Conservation (phyloP, 2,797 vertebrate genomes). For the Chloroceryle inda region DNA sequence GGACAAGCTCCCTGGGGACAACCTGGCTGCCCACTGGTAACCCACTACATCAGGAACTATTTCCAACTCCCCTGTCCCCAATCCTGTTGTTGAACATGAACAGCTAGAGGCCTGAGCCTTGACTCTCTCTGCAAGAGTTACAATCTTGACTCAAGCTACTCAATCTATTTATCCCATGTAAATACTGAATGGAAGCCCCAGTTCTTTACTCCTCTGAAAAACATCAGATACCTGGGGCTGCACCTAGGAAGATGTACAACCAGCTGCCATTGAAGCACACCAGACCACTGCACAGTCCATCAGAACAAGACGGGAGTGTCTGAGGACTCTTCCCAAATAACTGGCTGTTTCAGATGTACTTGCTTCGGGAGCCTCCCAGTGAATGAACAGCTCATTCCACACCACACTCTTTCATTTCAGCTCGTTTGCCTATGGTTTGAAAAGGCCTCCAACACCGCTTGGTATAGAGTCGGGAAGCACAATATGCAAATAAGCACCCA, state of each 20-base stretch:
- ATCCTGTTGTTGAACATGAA: background rate
- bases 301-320: background rate
- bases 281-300: background rate
- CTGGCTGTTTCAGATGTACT: background rate
- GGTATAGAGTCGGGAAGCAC: background rate
- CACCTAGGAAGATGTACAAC: background rate
- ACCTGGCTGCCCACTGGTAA: background rate
- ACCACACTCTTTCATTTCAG: background rate
- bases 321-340: background rate
- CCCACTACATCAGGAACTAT: background rate
- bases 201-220: background rate
- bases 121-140: background rate
- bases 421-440: background rate
- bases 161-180: background rate
- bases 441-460: background rate
- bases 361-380: background rate
- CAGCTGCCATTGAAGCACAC: background rate
- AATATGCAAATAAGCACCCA: background rate
- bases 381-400: background rate
- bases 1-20: background rate
- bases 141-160: background rate
- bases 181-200: background rate
- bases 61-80: background rate
- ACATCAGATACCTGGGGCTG: fast-evolving
- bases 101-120: background rate